These are phyloP conservation scores for Palythoa heliodiscus DNA, from an alignment of 92 coral and sea anemone species.

Conservation along the genomic window DNA sequence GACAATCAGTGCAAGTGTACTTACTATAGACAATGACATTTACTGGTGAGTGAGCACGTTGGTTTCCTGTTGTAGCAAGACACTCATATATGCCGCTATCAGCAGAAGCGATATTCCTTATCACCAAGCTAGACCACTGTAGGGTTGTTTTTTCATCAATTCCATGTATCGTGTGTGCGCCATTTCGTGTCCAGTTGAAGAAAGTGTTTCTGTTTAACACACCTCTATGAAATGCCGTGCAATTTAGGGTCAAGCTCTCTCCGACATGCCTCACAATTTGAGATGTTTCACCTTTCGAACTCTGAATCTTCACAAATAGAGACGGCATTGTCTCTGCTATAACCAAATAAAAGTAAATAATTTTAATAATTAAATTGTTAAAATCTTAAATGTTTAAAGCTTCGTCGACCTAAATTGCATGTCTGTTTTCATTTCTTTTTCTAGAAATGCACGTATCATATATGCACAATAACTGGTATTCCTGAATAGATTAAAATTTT, in stretches of 20 bases:
- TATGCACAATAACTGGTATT: too few relatives aligned
- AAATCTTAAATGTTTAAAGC: too few relatives aligned
- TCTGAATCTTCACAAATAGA: slow-evolving; percentile 7
- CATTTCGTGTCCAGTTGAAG: slow-evolving; percentile 16
- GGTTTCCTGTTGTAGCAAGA: background rate
- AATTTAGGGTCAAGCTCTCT: slow-evolving; percentile 2
- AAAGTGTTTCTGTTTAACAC: background rate
- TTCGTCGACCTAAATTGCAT: too few relatives aligned
- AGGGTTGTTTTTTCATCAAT: background rate
- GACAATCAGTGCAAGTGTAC: background rate
- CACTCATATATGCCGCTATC: slow-evolving; percentile 26
- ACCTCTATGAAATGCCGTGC: background rate
- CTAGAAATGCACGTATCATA: too few relatives aligned
- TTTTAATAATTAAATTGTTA: too few relatives aligned
- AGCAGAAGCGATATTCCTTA: background rate
- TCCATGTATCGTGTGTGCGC: background rate
- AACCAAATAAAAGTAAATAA: too few relatives aligned
- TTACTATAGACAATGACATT: slow-evolving; percentile 16
- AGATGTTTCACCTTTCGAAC: background rate
- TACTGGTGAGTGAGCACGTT: slow-evolving; percentile 2
- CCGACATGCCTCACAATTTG: background rate
- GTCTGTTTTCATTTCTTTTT: too few relatives aligned
- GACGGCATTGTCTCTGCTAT: background rate
- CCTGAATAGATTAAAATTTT: too few relatives aligned
- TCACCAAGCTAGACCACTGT: slow-evolving; percentile 13